Evolutionary conservation across 2,113 vertebrate genomes (phyloP), one percentile per base, ranked within the genome.

Genomic region (Symphodus melops): DNA sequence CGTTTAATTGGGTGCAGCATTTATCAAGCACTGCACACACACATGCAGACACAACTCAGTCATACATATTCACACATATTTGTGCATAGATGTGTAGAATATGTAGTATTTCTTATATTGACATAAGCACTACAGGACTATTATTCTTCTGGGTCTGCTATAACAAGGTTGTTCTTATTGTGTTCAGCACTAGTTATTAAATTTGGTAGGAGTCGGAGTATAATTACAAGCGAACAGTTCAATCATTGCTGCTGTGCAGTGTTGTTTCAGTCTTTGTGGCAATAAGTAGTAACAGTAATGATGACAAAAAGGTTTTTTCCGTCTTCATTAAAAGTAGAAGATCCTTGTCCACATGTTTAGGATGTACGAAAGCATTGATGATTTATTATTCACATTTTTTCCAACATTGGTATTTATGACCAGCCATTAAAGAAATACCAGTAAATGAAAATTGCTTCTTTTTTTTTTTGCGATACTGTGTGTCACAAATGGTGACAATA

Each of bases 1-100:
- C 41, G 63, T 79, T 81, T 39, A 87, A 85, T 87, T 87, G 66
- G 72, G 21, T 41, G 20, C 56, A 79, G 41, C 61, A 71, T 79
- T 88, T 72, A 81, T 79, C 62, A 70, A 83, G 21, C 23, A 65
- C 51, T 61, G n/a, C 67, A 42, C 64, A 56, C 57, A 69, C 51
- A 49, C 28, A 65, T 14, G 20, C 28, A 39, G 19, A 55, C 44
- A 37, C 33, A 17, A 39, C 20, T 33, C 58, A 67, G 6, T 51
- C 25, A 51, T 61, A 7, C 10, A 72, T n/a, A 16, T 37, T 57
- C 48, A 59, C 10, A 28, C 44, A 37, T 23, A 28, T 44, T 6
- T 60, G 20, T 73, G 37, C 23, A 41, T 51, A 7, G 8, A 9
- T 41, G 28, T 42, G 28, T 36, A 12, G 36, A 25, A 61, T n/a